These are phyloP conservation scores for Acridotheres tristis DNA, from an alignment of 2,797 vertebrate species.

Conservation along the genomic window DNA sequence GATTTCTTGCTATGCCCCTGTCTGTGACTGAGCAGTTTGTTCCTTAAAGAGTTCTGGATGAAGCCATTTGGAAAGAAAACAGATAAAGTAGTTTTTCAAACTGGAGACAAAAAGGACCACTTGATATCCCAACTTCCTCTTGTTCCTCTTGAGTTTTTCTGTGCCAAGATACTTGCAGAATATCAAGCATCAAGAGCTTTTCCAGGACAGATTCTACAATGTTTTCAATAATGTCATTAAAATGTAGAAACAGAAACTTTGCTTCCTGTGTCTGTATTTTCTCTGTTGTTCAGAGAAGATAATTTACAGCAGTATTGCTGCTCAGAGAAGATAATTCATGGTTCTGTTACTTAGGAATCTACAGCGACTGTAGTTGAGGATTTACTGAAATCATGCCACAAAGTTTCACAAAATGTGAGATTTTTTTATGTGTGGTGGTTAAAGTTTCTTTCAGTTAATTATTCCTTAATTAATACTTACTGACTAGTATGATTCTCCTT, in stretches of 20 bases:
- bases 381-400: background rate
- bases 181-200: background rate
- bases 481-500: background rate
- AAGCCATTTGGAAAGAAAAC: background rate
- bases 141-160: background rate
- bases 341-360: background rate
- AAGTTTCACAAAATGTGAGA: background rate
- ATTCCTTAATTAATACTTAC: background rate
- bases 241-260: background rate
- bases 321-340: background rate
- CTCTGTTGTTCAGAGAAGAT: background rate
- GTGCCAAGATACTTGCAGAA: background rate
- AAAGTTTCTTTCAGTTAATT: background rate
- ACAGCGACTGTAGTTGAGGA: fast-evolving
- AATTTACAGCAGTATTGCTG: background rate
- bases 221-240: background rate
- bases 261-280: background rate
- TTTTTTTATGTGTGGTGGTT: background rate
- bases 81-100: background rate
- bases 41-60: background rate
- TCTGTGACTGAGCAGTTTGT: background rate
- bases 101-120: background rate
- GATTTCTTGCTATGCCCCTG: fast-evolving
- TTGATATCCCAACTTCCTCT: background rate
- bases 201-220: background rate